phyloP scores from a whole-genome alignment of 2,797 vertebrate genomes.

The Pyrrhura leucotis region DNA sequence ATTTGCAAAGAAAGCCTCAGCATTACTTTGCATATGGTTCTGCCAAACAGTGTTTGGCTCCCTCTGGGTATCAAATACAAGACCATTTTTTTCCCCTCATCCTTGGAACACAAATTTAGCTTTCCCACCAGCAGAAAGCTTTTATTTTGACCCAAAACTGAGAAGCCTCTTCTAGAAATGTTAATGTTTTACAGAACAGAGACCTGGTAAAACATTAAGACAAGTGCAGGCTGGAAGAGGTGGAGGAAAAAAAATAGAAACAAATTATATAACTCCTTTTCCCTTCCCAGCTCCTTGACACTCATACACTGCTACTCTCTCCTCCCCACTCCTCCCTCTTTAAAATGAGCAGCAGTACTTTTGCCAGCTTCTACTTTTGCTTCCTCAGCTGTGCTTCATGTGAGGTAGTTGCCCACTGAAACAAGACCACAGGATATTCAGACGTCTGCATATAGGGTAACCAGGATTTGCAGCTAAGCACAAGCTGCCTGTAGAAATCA shows the following conservation, averaged over 20 bases:
- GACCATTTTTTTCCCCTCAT: no score
- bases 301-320: background rate
- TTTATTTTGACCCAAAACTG: background rate
- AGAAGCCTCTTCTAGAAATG: background rate
- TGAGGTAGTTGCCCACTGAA: background rate
- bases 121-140: background rate
- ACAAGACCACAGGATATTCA: background rate
- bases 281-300: background rate
- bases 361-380: background rate
- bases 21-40: background rate
- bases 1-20: background rate
- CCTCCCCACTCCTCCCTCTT: background rate
- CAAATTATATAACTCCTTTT: background rate
- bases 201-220: background rate
- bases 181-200: background rate
- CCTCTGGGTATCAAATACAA: background rate
- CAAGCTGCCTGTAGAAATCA: constrained; percentile 22
- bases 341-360: background rate
- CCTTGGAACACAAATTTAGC: background rate
- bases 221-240: background rate
- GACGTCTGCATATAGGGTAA: constrained; percentile 41
- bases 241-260: background rate
- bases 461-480: constrained; percentile 62
- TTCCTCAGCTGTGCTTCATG: background rate
- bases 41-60: background rate